These are phyloP conservation scores for Paramuricea clavata DNA, from an alignment of 92 coral and sea anemone genomes.

Conservation along the genomic window DNA sequence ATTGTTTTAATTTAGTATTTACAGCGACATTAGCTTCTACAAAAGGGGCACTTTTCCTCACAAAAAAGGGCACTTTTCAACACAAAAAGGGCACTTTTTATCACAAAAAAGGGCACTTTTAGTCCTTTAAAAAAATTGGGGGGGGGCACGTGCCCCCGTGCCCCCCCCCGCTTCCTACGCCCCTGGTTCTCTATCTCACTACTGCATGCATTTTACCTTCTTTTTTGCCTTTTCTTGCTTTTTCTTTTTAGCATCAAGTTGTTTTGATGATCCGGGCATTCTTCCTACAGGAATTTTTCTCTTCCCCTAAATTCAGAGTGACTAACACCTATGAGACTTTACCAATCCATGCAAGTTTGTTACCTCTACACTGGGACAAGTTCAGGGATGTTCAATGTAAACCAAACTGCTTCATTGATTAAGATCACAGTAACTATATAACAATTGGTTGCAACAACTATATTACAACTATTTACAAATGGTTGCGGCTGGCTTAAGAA, in stretches of 20 bases:
- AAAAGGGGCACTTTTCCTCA: too few relatives aligned
- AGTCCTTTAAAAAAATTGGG: too few relatives aligned
- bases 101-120: too few relatives aligned
- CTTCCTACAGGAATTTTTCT: slow-evolving; percentile 86
- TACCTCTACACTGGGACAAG: slow-evolving; percentile 18
- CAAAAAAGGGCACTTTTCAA: too few relatives aligned
- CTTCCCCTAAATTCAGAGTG: slow-evolving; percentile 93
- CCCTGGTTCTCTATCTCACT: too few relatives aligned
- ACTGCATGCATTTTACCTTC: slow-evolving; percentile 42
- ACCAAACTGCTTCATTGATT: neutral
- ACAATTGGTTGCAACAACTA: neutral
- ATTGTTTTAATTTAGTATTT: too few relatives aligned
- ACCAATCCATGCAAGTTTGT: slow-evolving; percentile 53
- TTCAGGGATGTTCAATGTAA: neutral
- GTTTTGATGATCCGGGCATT: slow-evolving; percentile 96
- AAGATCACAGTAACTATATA: neutral
- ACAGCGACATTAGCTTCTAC: too few relatives aligned
- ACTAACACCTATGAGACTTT: slow-evolving; percentile 90
- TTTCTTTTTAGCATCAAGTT: slow-evolving; percentile 89
- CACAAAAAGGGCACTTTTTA: too few relatives aligned
- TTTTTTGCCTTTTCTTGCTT: slow-evolving; percentile 87
- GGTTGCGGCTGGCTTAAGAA: neutral
- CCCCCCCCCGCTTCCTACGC: too few relatives aligned
- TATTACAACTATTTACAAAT: too few relatives aligned
- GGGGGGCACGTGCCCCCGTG: too few relatives aligned